Evolutionary conservation across 2,113 vertebrate genomes (phyloP), one percentile per base, ranked within the genome.

Genomic region (Nyctereutes procyonoides): DNA sequence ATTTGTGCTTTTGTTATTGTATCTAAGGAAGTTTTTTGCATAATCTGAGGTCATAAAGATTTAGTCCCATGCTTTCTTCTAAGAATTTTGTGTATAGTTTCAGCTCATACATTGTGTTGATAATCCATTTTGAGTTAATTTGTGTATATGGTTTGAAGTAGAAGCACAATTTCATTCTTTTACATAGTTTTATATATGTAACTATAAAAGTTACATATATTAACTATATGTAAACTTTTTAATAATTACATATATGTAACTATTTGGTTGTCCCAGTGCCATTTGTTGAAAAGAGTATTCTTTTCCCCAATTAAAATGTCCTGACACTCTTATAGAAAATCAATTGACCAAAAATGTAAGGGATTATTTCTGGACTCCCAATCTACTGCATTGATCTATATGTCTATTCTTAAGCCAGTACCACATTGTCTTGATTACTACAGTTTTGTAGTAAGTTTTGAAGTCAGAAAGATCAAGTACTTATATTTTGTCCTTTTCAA

Each of bases 71-170:
- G 48, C 35, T 67, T 93, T 94, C 56, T 85, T 92, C 55, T 19
- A 69, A 86, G 76, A 93, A 43, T 91, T 71, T 91, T 93, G 3
- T 65, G 73, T 93, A 1, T 83, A 90, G 8, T 62, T 67, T 83
- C 91, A 81, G 15, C 35, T 88, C 82, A 80, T 38, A 90, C 7
- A 55, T 53, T 92, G 73, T 55, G 20, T 73, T n/a, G 73, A 35
- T 63, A 13, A 86, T 91, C n/a, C 87, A 96, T 81, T 96, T 88
- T 81, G n/a, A 87, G 51, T 95, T 95, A 88, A 82, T 77, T 89
- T 90, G 92, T 63, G 58, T 74, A 43, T 85, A 67, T 93, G 15
- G 28, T 58, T 97, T 95, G 38, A 95, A 92, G 17, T 93, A 85
- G 48, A 56, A 28, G 79, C 67, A 43, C 71, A 91, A 71, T 11